A percentile compares a stretch with the other conserved stretches of the same genome.
These are phyloP conservation scores for Morinoia aosen DNA, from an alignment of 2,888 invertebrate genomes.

Conservation along the genomic window DNA sequence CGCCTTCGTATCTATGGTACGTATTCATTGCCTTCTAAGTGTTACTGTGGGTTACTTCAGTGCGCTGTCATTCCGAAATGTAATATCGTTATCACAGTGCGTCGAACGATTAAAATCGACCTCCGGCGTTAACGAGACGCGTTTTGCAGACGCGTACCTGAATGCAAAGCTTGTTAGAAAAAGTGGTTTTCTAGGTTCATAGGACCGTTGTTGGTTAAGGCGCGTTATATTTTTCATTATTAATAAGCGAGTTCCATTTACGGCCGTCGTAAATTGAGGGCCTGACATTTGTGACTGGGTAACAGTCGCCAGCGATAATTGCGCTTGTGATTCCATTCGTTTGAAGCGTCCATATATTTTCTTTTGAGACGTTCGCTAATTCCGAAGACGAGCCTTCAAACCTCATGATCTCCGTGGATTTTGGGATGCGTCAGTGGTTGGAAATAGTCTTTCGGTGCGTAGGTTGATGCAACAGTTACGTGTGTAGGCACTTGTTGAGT, in stretches of 20 bases:
- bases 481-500: neutral
- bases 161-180: neutral
- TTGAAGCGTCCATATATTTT: neutral
- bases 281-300: conserved; percentile 13
- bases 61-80: no score
- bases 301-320: neutral
- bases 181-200: conserved; percentile 1
- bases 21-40: no score
- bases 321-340: neutral
- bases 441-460: neutral
- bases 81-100: no score
- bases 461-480: neutral
- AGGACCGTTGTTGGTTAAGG: neutral
- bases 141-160: neutral
- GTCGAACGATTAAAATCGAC: neutral
- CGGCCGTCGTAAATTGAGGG: neutral
- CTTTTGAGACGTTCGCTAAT: neutral
- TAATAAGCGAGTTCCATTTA: conserved; percentile 20
- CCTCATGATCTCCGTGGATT: neutral
- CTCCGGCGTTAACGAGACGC: neutral
- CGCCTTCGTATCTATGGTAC: no score
- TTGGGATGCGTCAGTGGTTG: neutral
- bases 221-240: conserved; percentile 16
- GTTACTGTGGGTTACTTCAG: no score
- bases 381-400: neutral